Evolutionary conservation across 2,888 invertebrate species (phyloP).

Genomic region (Lochmaea capreae): DNA sequence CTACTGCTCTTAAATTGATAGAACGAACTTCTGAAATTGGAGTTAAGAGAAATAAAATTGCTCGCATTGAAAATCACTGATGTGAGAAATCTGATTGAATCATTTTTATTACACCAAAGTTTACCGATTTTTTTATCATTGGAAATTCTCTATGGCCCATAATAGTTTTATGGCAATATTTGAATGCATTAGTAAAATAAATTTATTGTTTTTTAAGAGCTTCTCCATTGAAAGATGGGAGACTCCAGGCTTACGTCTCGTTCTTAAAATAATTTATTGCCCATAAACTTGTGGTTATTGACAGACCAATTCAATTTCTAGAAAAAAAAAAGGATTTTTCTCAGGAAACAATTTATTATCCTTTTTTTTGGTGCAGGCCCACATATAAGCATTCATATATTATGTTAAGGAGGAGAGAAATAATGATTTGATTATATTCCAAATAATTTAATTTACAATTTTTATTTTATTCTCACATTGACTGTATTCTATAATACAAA

Average conservation of each 20-base stretch:
- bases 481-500: no score
- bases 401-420: neutral
- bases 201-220: conserved; percentile 30
- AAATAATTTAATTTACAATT: no score
- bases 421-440: no score
- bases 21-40: neutral
- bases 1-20: neutral
- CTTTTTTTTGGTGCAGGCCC: neutral
- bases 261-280: conserved; percentile 33
- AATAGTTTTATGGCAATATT: conserved; percentile 26
- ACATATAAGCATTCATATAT: neutral
- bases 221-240: conserved; percentile 26
- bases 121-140: conserved; percentile 5
- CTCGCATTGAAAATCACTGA: neutral
- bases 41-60: neutral
- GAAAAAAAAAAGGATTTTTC: conserved; percentile 19
- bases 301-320: conserved; percentile 28
- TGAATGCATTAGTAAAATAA: conserved; percentile 27
- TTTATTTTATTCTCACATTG: no score
- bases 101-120: neutral
- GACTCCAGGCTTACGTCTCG: conserved; percentile 25
- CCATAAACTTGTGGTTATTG: conserved; percentile 31
- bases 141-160: neutral
- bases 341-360: conserved; percentile 1
- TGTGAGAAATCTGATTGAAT: neutral